A percentile compares a stretch with the other conserved stretches of the same genome.
Evolutionary conservation across 2,888 invertebrate species (phyloP).

Genomic region (Cenopis cana): DNA sequence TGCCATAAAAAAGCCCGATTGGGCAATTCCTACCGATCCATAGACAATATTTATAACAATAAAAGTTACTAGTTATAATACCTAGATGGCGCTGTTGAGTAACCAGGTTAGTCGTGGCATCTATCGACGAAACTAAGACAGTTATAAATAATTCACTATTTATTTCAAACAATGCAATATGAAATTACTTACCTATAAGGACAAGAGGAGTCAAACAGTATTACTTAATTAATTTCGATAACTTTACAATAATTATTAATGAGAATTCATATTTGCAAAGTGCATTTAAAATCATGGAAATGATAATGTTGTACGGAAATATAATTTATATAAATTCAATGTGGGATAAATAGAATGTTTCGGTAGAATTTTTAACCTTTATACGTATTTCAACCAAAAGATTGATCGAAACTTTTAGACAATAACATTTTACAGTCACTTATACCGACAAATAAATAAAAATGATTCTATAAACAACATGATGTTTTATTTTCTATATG

Average conservation of each 20-base stretch:
- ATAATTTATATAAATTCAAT: slow-evolving; percentile 52
- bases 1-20: slow-evolving; percentile 73
- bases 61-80: slow-evolving; percentile 10
- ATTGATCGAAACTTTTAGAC: slow-evolving; percentile 79
- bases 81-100: slow-evolving; percentile 18
- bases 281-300: slow-evolving; percentile 61
- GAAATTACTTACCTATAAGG: slow-evolving; percentile 54
- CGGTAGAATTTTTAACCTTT: slow-evolving; percentile 60
- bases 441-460: slow-evolving; percentile 80
- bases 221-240: slow-evolving; percentile 80
- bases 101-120: not conserved
- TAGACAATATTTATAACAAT: slow-evolving; percentile 49
- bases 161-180: slow-evolving; percentile 45
- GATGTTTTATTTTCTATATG: slow-evolving; percentile 61
- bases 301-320: slow-evolving; percentile 46
- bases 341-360: slow-evolving; percentile 57
- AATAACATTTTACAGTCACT: slow-evolving; percentile 83
- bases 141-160: slow-evolving; percentile 33
- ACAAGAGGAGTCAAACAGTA: slow-evolving; percentile 78
- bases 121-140: slow-evolving; percentile 5
- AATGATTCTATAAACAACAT: slow-evolving; percentile 70
- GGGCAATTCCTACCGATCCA: slow-evolving; percentile 69
- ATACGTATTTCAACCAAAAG: slow-evolving; percentile 67
- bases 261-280: slow-evolving; percentile 60
- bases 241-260: slow-evolving; percentile 65